Percentiles rank a stretch among this genome's conserved stretches.
phyloP scores from a whole-genome alignment of 2,113 vertebrate species.

The Suricata suricatta region DNA sequence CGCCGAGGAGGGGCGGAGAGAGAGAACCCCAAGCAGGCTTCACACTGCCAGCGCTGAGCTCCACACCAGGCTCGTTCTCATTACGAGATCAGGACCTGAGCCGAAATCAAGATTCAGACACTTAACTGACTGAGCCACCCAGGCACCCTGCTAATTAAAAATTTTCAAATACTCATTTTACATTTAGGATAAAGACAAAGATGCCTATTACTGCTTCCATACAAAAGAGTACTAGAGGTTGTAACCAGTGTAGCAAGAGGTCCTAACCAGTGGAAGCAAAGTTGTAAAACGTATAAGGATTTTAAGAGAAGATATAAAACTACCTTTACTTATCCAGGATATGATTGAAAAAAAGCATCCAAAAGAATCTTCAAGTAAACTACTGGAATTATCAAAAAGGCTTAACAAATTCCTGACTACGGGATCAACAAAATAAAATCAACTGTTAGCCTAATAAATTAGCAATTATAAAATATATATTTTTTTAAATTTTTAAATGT shows the following conservation, averaged over 20 bases:
- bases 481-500: too few relatives aligned
- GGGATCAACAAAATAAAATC: slow-evolving; percentile 1
- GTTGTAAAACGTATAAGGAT: not conserved
- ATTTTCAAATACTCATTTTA: not conserved
- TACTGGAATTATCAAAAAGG: not conserved
- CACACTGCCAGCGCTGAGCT: too few relatives aligned
- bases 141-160: too few relatives aligned
- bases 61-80: too few relatives aligned
- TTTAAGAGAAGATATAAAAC: not conserved
- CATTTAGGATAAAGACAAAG: slow-evolving; percentile 1
- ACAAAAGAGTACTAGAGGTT: not conserved
- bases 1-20: too few relatives aligned
- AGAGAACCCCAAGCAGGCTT: too few relatives aligned
- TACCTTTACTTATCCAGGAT: not conserved
- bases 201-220: not conserved
- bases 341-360: not conserved
- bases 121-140: too few relatives aligned
- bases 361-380: not conserved
- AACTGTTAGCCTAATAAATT: not conserved
- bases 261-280: not conserved
- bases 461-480: slow-evolving; percentile 29
- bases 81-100: too few relatives aligned
- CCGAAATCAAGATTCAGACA: too few relatives aligned
- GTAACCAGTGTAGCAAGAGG: not conserved
- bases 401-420: not conserved